phyloP scores from a whole-genome alignment of 2,888 invertebrate species.

The Tachina lurida region DNA sequence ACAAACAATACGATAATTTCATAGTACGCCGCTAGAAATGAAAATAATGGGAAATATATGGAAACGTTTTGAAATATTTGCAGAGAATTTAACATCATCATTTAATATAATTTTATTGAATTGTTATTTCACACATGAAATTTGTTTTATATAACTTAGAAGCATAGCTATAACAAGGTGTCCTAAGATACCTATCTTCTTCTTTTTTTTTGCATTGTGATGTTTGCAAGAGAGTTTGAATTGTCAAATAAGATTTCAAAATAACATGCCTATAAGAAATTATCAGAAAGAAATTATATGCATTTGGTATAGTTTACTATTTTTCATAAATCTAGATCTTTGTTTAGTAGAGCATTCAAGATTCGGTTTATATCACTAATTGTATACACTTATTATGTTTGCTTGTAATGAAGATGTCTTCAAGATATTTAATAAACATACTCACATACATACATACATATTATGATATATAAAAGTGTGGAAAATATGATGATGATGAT shows the following conservation, averaged over 20 bases:
- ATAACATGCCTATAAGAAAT: background rate
- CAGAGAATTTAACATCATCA: too few relatives aligned
- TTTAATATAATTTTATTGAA: too few relatives aligned
- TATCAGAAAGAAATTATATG: background rate
- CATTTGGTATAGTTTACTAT: background rate
- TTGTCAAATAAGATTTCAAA: background rate
- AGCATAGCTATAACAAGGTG: too few relatives aligned
- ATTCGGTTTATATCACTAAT: constrained; percentile 49
- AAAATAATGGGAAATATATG: too few relatives aligned
- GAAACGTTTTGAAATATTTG: too few relatives aligned
- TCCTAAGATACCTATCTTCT: too few relatives aligned
- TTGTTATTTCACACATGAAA: too few relatives aligned
- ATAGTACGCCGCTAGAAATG: too few relatives aligned
- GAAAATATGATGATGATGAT: constrained; percentile 43
- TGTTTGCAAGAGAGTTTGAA: background rate
- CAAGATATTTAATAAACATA: constrained; percentile 36
- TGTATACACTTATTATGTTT: constrained; percentile 1
- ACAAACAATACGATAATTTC: too few relatives aligned
- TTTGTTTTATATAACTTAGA: too few relatives aligned
- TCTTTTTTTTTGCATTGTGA: too few relatives aligned
- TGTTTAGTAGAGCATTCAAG: constrained; percentile 34
- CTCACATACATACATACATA: background rate
- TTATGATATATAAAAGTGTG: constrained; percentile 20
- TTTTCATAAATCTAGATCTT: background rate
- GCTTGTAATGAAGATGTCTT: constrained; percentile 24